These are phyloP conservation scores for Camponotus fellah DNA, from an alignment of 2,888 invertebrate genomes.

Conservation along the genomic window DNA sequence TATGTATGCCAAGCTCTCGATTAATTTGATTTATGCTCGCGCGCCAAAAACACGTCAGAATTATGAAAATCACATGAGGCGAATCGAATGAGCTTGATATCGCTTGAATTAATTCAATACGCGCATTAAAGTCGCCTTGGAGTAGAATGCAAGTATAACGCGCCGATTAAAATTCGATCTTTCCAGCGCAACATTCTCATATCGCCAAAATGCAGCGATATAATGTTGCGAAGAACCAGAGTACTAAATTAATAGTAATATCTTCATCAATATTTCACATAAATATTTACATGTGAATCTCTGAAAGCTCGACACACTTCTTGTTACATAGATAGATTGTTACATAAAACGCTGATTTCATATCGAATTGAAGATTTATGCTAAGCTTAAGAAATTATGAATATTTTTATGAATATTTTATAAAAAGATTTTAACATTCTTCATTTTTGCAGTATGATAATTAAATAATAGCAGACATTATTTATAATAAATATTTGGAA, in stretches of 20 bases:
- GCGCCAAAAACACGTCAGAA: background rate
- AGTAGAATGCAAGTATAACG: background rate
- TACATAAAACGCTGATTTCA: constrained; percentile 1
- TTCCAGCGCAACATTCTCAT: constrained; percentile 19
- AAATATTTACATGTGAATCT: constrained; percentile 9
- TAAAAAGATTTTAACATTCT: background rate
- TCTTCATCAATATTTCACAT: constrained; percentile 18
- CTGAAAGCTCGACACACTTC: background rate
- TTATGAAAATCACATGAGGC: constrained; percentile 19
- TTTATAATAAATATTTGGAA: background rate
- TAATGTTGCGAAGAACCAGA: constrained; percentile 18
- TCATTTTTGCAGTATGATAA: background rate
- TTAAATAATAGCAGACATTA: background rate
- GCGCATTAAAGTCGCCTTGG: constrained; percentile 35
- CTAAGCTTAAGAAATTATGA: background rate
- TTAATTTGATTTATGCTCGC: constrained; percentile 28
- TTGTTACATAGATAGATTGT: background rate
- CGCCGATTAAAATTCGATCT: constrained; percentile 42
- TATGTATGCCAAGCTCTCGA: background rate
- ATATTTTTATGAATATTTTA: background rate
- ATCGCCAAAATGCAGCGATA: constrained; percentile 30
- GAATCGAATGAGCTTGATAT: constrained; percentile 38
- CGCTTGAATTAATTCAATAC: constrained; percentile 42
- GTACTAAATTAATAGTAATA: constrained; percentile 48
- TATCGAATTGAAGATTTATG: background rate